Base-by-base conservation (phyloP, 2,888 invertebrate species). In the Cinara cedri region DNA sequence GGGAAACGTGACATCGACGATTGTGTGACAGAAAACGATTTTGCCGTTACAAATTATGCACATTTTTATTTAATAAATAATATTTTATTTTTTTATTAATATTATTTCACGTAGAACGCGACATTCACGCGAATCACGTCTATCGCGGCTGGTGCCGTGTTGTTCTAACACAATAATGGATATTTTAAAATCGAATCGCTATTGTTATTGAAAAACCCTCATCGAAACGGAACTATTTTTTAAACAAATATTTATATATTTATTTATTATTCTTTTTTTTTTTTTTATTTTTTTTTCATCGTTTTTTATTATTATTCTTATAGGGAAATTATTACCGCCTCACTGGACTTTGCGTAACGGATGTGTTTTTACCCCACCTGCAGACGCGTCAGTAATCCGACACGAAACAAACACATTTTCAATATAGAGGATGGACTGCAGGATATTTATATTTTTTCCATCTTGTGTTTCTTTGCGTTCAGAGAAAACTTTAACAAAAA, bases 111-210 rank as follows among this genome's bases (percentile, higher is more conserved):
- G 19, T 26, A 34, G 34, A n/a, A 1, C 14, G 3, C 60, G n/a
- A 0, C 60, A 16, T 46, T 72, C 34, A 34, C 26, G 26, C 14
- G 19, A 62, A 72, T 49, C 19, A 19, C 49, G 10, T 16, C 13
- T 24, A 13, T 1, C 42, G 3, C n/a, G 34, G 0, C 34, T 34
- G 6, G 6, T 8, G 34, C 46, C 9, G 14, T 34, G 34, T 49
- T 44, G 24, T 46, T 66, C 26, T 66, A 46, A 46, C 34, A 34
- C 13, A n/a, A 13, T 3, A 46, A 57, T 46, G 16, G 19, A 16
- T 76, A 66, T 57, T 26, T 19, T 34, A 34, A 34, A 34, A 76
- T 66, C 54, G 46, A 54, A 24, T 8, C 13, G 10, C 16, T 46
- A 44, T 55, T 46, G 26, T 66, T 72, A 34, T 57, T 57, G 54